These are phyloP conservation scores for Euzophera pinguis DNA, from an alignment of 2,888 invertebrate genomes.

Conservation along the genomic window DNA sequence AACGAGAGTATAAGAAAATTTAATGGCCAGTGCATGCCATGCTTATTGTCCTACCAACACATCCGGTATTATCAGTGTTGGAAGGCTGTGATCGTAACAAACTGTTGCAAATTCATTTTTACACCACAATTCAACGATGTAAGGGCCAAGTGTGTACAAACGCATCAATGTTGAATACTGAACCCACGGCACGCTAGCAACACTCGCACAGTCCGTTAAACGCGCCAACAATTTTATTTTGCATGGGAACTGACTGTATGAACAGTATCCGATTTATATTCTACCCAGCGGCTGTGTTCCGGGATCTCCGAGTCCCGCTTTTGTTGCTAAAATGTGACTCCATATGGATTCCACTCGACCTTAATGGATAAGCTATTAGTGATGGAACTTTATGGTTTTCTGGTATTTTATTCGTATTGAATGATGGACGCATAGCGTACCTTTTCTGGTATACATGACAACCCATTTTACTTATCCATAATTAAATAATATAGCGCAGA, in stretches of 20 bases:
- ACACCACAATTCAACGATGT: too few species aligned
- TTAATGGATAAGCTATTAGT: neutral
- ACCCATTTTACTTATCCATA: too few species aligned
- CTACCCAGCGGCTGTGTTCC: slow-evolving; percentile 49
- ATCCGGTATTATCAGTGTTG: too few species aligned
- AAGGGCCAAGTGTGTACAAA: too few species aligned
- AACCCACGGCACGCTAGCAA: neutral
- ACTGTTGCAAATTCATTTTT: too few species aligned
- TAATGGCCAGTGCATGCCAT: too few species aligned
- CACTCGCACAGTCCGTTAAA: slow-evolving; percentile 25
- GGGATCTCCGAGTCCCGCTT: slow-evolving; percentile 36
- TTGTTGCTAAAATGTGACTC: neutral
- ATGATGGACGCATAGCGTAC: too few species aligned
- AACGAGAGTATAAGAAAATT: too few species aligned
- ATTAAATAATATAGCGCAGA: too few species aligned
- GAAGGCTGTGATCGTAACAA: too few species aligned
- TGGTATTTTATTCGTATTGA: neutral
- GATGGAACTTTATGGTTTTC: neutral
- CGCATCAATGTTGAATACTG: neutral
- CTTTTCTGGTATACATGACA: too few species aligned
- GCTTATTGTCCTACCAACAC: too few species aligned
- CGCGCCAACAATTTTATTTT: slow-evolving; percentile 39
- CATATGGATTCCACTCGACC: neutral
- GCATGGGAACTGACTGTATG: slow-evolving; percentile 28
- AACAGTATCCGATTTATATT: slow-evolving; percentile 40